A percentile compares a stretch with the other conserved stretches of the same genome.
These are phyloP conservation scores for Austrolebias charrua DNA, from an alignment of 2,797 vertebrate species.

Conservation along the genomic window DNA sequence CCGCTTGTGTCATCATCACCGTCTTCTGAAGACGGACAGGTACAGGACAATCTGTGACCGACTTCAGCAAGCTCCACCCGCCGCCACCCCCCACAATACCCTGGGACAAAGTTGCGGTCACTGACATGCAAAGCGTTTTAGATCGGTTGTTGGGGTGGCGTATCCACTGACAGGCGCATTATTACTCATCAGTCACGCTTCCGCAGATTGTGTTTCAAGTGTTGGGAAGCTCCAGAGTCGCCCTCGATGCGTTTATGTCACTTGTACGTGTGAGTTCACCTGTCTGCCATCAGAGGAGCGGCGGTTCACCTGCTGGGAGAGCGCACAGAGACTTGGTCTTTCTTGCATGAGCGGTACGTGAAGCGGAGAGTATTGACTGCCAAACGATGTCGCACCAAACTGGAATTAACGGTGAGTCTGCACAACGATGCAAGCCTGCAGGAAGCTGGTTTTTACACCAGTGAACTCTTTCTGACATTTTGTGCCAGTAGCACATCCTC, in stretches of 20 bases:
- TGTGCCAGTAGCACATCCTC: too few relatives aligned
- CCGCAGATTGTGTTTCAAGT: constrained; percentile 81
- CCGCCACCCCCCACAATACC: neutral
- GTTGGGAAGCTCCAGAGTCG: constrained; percentile 77
- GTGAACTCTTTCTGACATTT: neutral
- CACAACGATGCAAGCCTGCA: neutral
- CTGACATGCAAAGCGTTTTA: constrained; percentile 73
- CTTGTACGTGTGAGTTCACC: constrained; percentile 63
- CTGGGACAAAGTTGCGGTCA: constrained; percentile 61
- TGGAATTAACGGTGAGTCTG: constrained; percentile 77
- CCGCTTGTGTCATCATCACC: constrained; percentile 28
- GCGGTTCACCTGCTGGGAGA: constrained; percentile 51
- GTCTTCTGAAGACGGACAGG: constrained; percentile 17
- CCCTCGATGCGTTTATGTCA: constrained; percentile 75
- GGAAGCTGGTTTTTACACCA: neutral
- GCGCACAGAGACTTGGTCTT: constrained; percentile 58
- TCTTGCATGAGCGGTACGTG: constrained; percentile 46
- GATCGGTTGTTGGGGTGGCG: constrained; percentile 73
- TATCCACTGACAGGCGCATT: constrained; percentile 78
- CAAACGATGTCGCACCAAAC: constrained; percentile 83
- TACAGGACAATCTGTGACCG: constrained; percentile 25
- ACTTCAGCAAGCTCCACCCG: neutral
- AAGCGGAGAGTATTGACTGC: constrained; percentile 49
- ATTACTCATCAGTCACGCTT: constrained; percentile 81
- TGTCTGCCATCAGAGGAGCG: constrained; percentile 60